These are phyloP conservation scores for Augochlorella aurata DNA, from an alignment of 2,888 invertebrate species.

Conservation along the genomic window DNA sequence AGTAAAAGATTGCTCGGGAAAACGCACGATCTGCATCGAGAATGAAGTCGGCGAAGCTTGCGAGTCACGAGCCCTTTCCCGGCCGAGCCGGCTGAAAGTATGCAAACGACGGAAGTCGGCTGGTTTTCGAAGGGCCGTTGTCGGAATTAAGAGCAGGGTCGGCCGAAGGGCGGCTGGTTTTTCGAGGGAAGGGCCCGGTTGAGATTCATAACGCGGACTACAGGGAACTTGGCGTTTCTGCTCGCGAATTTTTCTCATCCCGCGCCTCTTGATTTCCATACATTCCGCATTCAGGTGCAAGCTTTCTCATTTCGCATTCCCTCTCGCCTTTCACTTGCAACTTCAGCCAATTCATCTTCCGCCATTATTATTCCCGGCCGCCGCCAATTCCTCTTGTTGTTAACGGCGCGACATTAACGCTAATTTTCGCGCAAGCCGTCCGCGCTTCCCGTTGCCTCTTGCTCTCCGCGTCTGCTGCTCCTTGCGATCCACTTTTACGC, in stretches of 20 bases:
- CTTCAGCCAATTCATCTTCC: constrained; percentile 34
- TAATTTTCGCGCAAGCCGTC: constrained; percentile 5
- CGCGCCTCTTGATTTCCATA: constrained; percentile 40
- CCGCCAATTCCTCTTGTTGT: constrained; percentile 17
- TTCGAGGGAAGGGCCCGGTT: neutral
- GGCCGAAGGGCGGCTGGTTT: constrained; percentile 7
- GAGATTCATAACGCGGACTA: constrained; percentile 37
- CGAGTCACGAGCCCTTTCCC: constrained; percentile 3
- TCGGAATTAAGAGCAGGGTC: constrained; percentile 14
- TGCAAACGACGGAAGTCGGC: constrained; percentile 33
- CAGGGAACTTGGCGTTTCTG: constrained; percentile 28
- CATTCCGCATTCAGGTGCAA: constrained; percentile 42
- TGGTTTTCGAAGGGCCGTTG: constrained; percentile 13
- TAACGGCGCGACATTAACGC: constrained; percentile 4
- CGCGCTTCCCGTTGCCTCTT: neutral
- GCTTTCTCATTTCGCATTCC: constrained; percentile 38
- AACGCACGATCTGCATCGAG: neutral
- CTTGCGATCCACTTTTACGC: neutral
- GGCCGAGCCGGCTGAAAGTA: constrained; percentile 8
- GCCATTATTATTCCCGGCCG: constrained; percentile 21
- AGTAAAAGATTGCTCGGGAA: neutral
- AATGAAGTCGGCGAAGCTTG: neutral
- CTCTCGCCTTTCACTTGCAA: constrained; percentile 27
- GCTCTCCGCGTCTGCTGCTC: neutral
- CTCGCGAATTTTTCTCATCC: constrained; percentile 47